Base-by-base conservation (phyloP, 2,113 vertebrate genomes). In the Sisor rabdophorus region DNA sequence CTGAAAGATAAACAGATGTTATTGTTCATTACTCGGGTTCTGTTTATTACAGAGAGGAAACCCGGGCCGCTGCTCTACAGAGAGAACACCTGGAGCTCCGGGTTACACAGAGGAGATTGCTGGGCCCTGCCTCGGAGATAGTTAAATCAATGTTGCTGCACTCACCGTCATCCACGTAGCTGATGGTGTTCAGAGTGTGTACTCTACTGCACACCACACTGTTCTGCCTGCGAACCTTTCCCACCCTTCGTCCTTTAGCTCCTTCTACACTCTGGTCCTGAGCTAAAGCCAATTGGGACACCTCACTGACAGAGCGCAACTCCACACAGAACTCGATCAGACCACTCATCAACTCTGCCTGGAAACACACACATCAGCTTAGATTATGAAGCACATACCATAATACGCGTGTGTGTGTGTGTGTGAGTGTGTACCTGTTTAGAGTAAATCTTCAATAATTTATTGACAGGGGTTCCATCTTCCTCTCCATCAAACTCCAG, bases 281-380 rank as follows among this genome's bases (percentile, higher is more conserved):
- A 6, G 69, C 79, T 0, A 63, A 20, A 2, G 88, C 55, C 65
- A 85, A 83, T 68, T 85, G 88, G 20, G 87, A 81, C 9, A 50
- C 76, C 0, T 88, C 86, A 0, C 50, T 32, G 0, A 88, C 79
- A 20, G 88, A 86, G 77, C 83, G 91, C 78, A 96, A 90, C 87
- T 96, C 95, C 53, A 97, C 93, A 52, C 95, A 96, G 86, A 94
- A 96, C 86, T 97, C 95, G 1, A 97, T 97, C 79, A 97, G 91
- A 55, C 94, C 88, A 6, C 92, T 96, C 95, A 97, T 97, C 32
- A 97, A 88, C 84, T 96, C 94, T 0, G 95, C 94, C 95, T 97
- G 83, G 9, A 69, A 68, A 20, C 53, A 48, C n/a, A 47, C 19
- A 32, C 13, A 24, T 40, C 22, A 65, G 59, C n/a, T 32, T 28